A percentile compares a stretch with the other conserved stretches of the same genome.
phyloP scores from a whole-genome alignment of 2,888 invertebrate species.

The Pollenia angustigena region DNA sequence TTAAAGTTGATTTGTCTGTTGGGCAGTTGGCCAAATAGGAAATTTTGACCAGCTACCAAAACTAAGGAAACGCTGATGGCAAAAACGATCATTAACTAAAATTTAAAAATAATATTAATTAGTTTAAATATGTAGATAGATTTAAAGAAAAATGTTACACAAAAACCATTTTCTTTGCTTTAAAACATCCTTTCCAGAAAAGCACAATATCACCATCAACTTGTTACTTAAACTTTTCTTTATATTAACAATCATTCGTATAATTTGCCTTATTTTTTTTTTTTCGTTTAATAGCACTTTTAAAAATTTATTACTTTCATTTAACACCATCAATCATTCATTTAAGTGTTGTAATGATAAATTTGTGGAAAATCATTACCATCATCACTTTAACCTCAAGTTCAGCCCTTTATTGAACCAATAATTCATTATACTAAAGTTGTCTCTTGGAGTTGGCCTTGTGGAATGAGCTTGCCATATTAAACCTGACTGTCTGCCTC shows the following conservation, averaged over 20 bases:
- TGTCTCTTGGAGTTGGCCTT: not conserved
- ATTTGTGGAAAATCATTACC: constrained; percentile 64
- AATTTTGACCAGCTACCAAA: constrained; percentile 82
- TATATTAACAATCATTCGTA: not conserved
- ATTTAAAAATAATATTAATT: constrained; percentile 63
- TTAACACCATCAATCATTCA: constrained; percentile 25
- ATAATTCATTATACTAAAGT: constrained; percentile 1
- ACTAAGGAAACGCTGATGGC: constrained; percentile 81
- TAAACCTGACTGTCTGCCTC: constrained; percentile 30
- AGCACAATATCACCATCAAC: not conserved
- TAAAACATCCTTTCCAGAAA: constrained; percentile 20
- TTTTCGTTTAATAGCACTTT: not conserved
- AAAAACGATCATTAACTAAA: constrained; percentile 81
- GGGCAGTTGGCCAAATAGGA: constrained; percentile 80
- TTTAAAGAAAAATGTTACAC: no score
- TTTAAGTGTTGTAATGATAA: constrained; percentile 58
- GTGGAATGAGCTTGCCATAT: not conserved
- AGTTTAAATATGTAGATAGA: constrained; percentile 2
- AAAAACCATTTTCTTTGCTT: not conserved
- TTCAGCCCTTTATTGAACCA: constrained; percentile 56
- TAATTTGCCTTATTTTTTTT: not conserved
- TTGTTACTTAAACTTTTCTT: not conserved
- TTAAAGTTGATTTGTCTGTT: constrained; percentile 79
- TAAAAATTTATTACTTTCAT: constrained; percentile 21
- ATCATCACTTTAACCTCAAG: constrained; percentile 68